A percentile compares a stretch with the other conserved stretches of the same genome.
phyloP scores from a whole-genome alignment of 2,113 vertebrate species.

The Charina bottae region DNA sequence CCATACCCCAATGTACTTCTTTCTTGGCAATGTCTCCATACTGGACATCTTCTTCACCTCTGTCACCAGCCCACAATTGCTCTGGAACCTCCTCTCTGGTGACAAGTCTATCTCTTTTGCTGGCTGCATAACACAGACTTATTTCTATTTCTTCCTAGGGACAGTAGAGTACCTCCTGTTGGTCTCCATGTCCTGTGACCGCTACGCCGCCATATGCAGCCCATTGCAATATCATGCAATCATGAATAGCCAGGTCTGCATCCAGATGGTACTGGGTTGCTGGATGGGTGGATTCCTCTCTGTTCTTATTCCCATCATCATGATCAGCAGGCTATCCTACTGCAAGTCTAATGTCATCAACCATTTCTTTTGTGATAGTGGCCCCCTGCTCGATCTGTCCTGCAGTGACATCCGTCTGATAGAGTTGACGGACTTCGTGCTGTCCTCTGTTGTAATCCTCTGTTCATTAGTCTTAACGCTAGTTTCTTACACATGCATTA shows the following conservation, averaged over 20 bases:
- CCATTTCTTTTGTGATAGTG: constrained; percentile 51
- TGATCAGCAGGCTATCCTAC: not conserved
- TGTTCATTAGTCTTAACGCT: not conserved
- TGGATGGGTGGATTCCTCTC: constrained; percentile 28
- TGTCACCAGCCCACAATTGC: constrained; percentile 29
- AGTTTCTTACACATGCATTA: not conserved
- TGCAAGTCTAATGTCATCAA: constrained; percentile 29
- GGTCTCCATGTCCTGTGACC: constrained; percentile 54
- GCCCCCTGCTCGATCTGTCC: not conserved
- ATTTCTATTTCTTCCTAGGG: constrained; percentile 38
- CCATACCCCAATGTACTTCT: constrained; percentile 57
- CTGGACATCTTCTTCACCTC: constrained; percentile 51
- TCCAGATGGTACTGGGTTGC: not conserved
- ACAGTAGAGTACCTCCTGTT: constrained; percentile 42
- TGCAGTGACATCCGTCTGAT: not conserved
- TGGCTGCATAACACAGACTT: constrained; percentile 44
- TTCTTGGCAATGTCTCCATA: constrained; percentile 52
- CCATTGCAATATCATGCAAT: constrained; percentile 45
- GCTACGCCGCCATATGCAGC: constrained; percentile 53
- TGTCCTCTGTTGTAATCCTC: not conserved
- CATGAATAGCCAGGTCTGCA: constrained; percentile 40
- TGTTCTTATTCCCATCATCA: too few species aligned
- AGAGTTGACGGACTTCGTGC: not conserved
- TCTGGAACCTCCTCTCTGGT: constrained; percentile 10
- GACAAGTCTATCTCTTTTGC: constrained; percentile 1